These are phyloP conservation scores for Aphrophora alni DNA, from an alignment of 2,888 invertebrate genomes.

Conservation along the genomic window DNA sequence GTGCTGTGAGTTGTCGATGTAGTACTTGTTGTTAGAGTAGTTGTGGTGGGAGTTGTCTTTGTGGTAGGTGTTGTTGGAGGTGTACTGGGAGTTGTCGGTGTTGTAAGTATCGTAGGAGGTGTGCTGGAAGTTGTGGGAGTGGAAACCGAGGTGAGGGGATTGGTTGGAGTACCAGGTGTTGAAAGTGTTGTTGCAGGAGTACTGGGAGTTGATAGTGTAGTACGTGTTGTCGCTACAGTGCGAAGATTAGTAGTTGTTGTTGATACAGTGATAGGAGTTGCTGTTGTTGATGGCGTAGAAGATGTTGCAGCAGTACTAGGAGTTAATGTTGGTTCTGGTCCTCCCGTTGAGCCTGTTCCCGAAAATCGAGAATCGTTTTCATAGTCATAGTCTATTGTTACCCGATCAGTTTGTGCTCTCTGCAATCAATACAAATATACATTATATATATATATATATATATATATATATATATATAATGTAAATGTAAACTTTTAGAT, in stretches of 20 bases:
- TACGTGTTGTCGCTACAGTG: not conserved
- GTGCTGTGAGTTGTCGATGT: not conserved
- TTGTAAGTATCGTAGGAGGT: not conserved
- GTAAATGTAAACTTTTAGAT: no score
- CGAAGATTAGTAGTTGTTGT: not conserved
- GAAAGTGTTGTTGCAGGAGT: not conserved
- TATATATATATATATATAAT: no score
- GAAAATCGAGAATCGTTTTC: no score
- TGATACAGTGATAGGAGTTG: not conserved
- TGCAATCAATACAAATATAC: no score
- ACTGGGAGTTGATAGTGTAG: not conserved
- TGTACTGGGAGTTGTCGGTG: not conserved
- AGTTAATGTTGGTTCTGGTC: no score
- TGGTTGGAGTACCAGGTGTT: no score
- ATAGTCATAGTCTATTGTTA: no score
- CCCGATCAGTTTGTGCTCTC: no score
- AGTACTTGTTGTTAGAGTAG: not conserved
- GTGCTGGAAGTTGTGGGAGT: not conserved
- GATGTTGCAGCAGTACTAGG: no score
- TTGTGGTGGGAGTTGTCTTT: not conserved
- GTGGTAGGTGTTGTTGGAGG: not conserved
- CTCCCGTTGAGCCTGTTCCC: no score
- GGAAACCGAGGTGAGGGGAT: no score
- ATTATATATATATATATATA: no score
- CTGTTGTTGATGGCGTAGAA: not conserved